Evolutionary conservation across 2,888 invertebrate species (phyloP).

Genomic region (Conistra vaccinii): DNA sequence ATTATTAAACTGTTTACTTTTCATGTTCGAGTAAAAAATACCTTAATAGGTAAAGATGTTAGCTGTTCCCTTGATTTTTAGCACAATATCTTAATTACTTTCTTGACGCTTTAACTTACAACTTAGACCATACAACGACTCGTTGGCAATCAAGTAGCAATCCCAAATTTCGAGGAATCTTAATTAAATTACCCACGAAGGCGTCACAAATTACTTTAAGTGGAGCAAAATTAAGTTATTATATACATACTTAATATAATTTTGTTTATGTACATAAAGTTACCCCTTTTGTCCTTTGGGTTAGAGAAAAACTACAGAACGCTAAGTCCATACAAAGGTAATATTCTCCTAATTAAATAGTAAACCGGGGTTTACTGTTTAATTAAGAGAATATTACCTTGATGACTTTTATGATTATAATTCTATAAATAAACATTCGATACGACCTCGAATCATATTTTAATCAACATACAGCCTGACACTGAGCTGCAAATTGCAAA

Average conservation of each 20-base stretch:
- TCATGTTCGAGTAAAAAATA: too few relatives aligned
- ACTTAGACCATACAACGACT: conserved; percentile 22
- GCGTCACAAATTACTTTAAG: conserved; percentile 46
- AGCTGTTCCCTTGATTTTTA: not conserved
- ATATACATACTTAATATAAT: conserved; percentile 7
- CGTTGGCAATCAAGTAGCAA: conserved; percentile 48
- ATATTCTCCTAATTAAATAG: too few relatives aligned
- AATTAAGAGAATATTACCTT: too few relatives aligned
- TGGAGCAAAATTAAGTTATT: conserved; percentile 36
- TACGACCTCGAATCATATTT: too few relatives aligned
- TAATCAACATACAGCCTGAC: too few relatives aligned
- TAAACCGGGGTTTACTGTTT: too few relatives aligned
- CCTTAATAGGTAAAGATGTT: too few relatives aligned
- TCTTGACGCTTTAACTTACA: not conserved
- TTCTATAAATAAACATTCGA: too few relatives aligned
- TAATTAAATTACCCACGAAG: conserved; percentile 46
- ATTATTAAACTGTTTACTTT: too few relatives aligned
- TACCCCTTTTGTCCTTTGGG: not conserved
- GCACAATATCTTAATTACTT: not conserved
- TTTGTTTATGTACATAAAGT: not conserved
- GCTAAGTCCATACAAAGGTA: too few relatives aligned
- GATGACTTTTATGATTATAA: too few relatives aligned
- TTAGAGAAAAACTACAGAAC: not conserved
- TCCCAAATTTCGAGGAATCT: conserved; percentile 52
- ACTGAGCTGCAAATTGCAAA: too few relatives aligned